Base-by-base conservation (phyloP, 30 jellyfish, hydroid and myxozoan genomes). In the Clytia hemisphaerica region DNA sequence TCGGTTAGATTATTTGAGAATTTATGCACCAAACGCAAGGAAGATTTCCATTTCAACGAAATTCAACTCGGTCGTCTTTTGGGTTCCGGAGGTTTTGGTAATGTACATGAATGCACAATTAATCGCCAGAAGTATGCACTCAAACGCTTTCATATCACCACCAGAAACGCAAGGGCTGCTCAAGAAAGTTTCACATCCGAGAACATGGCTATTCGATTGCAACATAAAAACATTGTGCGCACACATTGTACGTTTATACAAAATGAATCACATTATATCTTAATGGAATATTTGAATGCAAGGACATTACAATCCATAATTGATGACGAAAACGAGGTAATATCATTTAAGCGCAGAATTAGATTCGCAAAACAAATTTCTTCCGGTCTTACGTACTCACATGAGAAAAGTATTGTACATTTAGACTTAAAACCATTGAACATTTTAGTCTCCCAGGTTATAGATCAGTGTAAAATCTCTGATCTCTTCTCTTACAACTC, bases 21-120 rank as follows among this genome's bases (percentile, higher is more conserved):
- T n/a, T n/a, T n/a, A n/a, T n/a, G n/a, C n/a, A n/a, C n/a, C n/a
- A n/a, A n/a, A n/a, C n/a, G n/a, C n/a, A n/a, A n/a, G n/a, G n/a
- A n/a, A n/a, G n/a, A n/a, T n/a, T n/a, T n/a, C n/a, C n/a, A 42
- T 42, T 42, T 42, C 18, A 42, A 70, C 21, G 92, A 83, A 3
- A 55, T 83, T 28, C 80, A 69, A 4, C 44, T 83, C 34, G 95
- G 95, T 21, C 88, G 72, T 32, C 42, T 49, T 10, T 75, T 84
- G 14, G 95, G 95, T 5, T 58, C 87, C 36, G 95, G 95, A 49
- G 95, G 95, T 35, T 84, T 84, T 67, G 95, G 95, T 26, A 37
- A 79, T 1, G 95, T 84, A 33, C 71, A 40, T 58, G 74, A 68
- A 21, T 88, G 58, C 6, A 45, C 9, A 10, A 38, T 64, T 59